Conservation (phyloP, 2,888 invertebrate genomes). For the Ennomos erosarius region DNA sequence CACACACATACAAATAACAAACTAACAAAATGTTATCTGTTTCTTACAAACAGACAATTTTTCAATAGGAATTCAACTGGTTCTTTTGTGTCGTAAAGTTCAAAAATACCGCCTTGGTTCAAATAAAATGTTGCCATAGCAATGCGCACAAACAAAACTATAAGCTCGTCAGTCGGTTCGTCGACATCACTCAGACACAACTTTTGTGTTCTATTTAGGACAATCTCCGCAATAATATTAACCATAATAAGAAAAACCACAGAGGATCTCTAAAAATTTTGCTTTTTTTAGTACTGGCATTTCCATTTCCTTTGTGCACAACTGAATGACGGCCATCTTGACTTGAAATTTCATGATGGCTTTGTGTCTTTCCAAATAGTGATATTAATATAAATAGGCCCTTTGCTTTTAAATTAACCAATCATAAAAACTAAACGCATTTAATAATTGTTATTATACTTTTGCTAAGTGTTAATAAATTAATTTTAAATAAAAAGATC, state of each 20-base stretch:
- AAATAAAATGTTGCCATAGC: conserved; percentile 10
- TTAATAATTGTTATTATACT: conserved; percentile 48
- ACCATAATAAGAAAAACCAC: no score
- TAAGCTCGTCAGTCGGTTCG: no score
- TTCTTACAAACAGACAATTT: no score
- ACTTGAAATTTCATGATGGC: conserved; percentile 69
- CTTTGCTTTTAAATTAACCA: conserved; percentile 47
- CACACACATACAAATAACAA: no score
- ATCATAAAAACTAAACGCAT: conserved; percentile 54
- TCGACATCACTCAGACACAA: no score
- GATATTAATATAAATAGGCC: conserved; percentile 51
- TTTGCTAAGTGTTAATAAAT: conserved; percentile 41
- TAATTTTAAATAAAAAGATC: conserved; percentile 68
- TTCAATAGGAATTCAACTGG: no score
- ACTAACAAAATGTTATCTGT: no score
- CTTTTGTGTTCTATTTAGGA: no score
- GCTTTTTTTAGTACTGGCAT: conserved; percentile 62
- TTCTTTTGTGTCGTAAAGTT: neutral
- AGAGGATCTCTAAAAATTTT: conserved; percentile 3
- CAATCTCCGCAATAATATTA: no score
- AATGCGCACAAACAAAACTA: neutral
- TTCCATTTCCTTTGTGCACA: conserved; percentile 35
- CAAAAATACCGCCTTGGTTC: conserved; percentile 9
- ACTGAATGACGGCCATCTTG: conserved; percentile 72
- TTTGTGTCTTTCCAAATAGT: conserved; percentile 73